Base-by-base conservation (phyloP, 2,888 invertebrate genomes). In the Lasioglossum marginatum region DNA sequence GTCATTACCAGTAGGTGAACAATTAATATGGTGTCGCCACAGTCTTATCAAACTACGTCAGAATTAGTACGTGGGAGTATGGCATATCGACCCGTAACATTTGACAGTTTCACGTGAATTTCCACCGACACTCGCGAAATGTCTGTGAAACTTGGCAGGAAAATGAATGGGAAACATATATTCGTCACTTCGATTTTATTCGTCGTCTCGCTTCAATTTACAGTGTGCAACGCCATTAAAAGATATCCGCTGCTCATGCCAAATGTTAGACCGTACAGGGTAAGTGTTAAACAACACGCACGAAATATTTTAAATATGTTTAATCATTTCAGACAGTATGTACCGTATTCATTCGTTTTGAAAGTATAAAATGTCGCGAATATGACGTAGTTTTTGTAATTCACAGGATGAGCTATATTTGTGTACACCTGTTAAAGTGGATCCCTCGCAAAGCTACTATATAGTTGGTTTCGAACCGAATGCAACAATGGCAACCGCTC, bases 401-500 rank as follows among this genome's bases (percentile, higher is more conserved):
- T 97, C 97, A 87, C 96, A 99, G 99, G 97, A 98, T 92, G 99
- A 99, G 94, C 96, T 98, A 19, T 99, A 99, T 94, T 95, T 99
- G 40, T 99, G 99, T 95, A 98, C 99, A 23, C 98, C 99, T 10
- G 97, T 98, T 79, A 97, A 98, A 95, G 97, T 99, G 86, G 97
- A 98, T 91, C 96, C 96, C 27, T 96, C 96, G 4, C 96, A 96
- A 91, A 97, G 96, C 92, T 98, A 97, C 95, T 99, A 98, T 93
- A 97, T 99, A 93, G 98, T 98, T 92, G 98, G 98, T 71, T 99
- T 99, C 95, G 97, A 98, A 95, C 99, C 99, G 2, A 98, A 99
- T 93, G 98, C 98, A 1, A 97, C 98, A 19, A 98, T 98, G 97
- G 96, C 97, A 93, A 98, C 97, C 6, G 98, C 98, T 16, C 99